Evolutionary conservation across 2,113 vertebrate genomes (phyloP), one percentile per base, ranked within the genome.

Genomic region (Limanda limanda): DNA sequence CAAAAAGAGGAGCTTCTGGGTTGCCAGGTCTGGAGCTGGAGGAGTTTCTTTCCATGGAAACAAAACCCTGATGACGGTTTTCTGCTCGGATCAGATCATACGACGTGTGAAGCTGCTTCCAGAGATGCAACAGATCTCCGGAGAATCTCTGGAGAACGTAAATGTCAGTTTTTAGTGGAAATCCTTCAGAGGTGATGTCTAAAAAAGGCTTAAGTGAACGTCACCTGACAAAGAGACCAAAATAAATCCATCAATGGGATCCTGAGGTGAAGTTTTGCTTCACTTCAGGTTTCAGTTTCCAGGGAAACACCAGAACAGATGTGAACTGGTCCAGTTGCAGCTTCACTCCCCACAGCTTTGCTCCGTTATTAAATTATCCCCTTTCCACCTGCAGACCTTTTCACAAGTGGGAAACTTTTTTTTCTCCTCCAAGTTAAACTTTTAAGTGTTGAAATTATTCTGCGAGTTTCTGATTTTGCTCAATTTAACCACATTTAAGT

Each of bases 161-260:
- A 31, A 31, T 31, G 27, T 31, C 27, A 7, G 27, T 31, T 31
- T 31, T 40, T 40, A 2, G 40, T 11, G 10, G 10, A 40, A 2
- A 0, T 13, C 40, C 40, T 3, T 10, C 35, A 37, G 8, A 2
- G 35, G 35, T 37, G 35, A 37, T 1, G 35, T 37, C 35, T 37
- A 8, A 37, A 9, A 31, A 31, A 31, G 27, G 27, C 27, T 31
- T 31, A 1, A 31, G 37, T 40, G 20, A 66, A 55, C 57, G 80
- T 51, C 11, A 57, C 59, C 52, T 52, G 65, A 79, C 47, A 78
- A 8, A 57, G 6, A 60, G 65, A 27, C 66, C 11, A 63, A 76
- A 86, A 78, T 66, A 78, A 61, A n/a, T 79, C 82, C 74, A 85
- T 78, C 74, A 70, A 31, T 27, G 73, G 64, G 42, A n/a, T 42